Conservation (phyloP, 2,797 vertebrate species). For the Erpetoichthys calabaricus region DNA sequence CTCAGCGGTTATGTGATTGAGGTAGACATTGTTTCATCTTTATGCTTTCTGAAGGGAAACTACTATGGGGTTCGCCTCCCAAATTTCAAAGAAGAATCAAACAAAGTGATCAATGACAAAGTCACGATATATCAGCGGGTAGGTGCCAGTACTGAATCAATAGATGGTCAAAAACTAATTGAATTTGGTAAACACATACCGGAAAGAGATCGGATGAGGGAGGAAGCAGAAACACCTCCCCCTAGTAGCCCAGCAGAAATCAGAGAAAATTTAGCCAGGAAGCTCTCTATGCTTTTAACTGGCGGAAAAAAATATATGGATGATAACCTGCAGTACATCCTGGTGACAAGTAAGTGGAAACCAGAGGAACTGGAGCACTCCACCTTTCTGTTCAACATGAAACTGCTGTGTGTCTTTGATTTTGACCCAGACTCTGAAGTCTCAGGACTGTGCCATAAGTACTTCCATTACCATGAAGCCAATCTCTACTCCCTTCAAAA, state of each 20-base stretch:
- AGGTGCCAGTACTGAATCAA: slow-evolving; percentile 28
- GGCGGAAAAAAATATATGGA: slow-evolving; percentile 32
- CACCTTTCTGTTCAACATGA: slow-evolving; percentile 30
- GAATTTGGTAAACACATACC: slow-evolving; percentile 21
- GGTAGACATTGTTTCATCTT: slow-evolving; percentile 31
- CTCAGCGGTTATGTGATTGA: slow-evolving; percentile 36
- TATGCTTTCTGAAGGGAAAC: slow-evolving; percentile 14
- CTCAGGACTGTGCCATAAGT: slow-evolving; percentile 29
- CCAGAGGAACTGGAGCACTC: slow-evolving; percentile 19
- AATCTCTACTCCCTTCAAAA: slow-evolving; percentile 27
- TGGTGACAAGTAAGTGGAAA: slow-evolving; percentile 34
- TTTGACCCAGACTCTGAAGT: slow-evolving; percentile 31
- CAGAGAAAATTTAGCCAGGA: too few species aligned
- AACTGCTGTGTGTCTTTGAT: slow-evolving; percentile 39
- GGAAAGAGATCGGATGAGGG: slow-evolving; percentile 26
- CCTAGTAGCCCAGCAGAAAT: too few species aligned
- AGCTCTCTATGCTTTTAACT: too few species aligned
- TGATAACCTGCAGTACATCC: slow-evolving; percentile 27
- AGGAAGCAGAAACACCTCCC: slow-evolving; percentile 23
- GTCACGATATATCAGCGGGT: slow-evolving; percentile 22
- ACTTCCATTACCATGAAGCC: slow-evolving; percentile 27
- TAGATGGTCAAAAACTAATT: slow-evolving; percentile 8
- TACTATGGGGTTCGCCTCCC: slow-evolving; percentile 29
- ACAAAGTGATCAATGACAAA: slow-evolving; percentile 22
- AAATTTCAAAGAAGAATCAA: slow-evolving; percentile 17